Percentiles rank a stretch among this genome's conserved stretches.
These are phyloP conservation scores for Flabesymbios commensalis DNA, from an alignment of 2,888 invertebrate genomes.

Conservation along the genomic window DNA sequence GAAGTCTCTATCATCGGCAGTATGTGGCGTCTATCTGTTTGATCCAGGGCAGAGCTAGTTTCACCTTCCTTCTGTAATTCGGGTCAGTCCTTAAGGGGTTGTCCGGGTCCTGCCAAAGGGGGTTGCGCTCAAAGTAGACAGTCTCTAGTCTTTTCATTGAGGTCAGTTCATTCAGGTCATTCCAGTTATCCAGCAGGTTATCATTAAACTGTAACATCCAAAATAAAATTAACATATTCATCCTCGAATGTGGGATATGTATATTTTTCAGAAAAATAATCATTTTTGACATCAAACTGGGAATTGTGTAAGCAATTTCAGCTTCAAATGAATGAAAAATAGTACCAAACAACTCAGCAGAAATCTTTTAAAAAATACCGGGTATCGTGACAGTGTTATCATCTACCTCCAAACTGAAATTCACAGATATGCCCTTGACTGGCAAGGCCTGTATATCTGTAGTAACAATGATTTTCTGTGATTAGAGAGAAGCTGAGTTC, in stretches of 20 bases:
- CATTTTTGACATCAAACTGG: too few relatives aligned
- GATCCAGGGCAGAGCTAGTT: constrained; percentile 81
- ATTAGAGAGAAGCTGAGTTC: too few relatives aligned
- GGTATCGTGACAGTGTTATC: too few relatives aligned
- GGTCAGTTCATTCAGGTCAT: constrained; percentile 75
- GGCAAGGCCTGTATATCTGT: too few relatives aligned
- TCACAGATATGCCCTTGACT: too few relatives aligned
- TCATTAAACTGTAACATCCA: constrained; percentile 78
- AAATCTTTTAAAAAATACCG: neutral
- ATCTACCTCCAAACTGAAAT: too few relatives aligned
- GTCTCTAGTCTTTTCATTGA: constrained; percentile 67
- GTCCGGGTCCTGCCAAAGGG: constrained; percentile 66
- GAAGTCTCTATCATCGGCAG: constrained; percentile 28
- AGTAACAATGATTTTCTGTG: too few relatives aligned
- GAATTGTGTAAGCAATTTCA: too few relatives aligned
- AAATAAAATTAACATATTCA: neutral
- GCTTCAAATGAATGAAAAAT: too few relatives aligned
- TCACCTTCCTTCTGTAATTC: constrained; percentile 88
- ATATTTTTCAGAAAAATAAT: too few relatives aligned
- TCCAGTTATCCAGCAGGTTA: constrained; percentile 85
- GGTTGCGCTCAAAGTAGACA: constrained; percentile 93
- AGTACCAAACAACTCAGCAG: too few relatives aligned
- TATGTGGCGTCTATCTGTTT: constrained; percentile 92
- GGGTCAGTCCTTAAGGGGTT: constrained; percentile 70
- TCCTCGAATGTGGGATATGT: too few relatives aligned